Base-by-base conservation (phyloP, 2,113 vertebrate species). In the Mormyrus lacerda region DNA sequence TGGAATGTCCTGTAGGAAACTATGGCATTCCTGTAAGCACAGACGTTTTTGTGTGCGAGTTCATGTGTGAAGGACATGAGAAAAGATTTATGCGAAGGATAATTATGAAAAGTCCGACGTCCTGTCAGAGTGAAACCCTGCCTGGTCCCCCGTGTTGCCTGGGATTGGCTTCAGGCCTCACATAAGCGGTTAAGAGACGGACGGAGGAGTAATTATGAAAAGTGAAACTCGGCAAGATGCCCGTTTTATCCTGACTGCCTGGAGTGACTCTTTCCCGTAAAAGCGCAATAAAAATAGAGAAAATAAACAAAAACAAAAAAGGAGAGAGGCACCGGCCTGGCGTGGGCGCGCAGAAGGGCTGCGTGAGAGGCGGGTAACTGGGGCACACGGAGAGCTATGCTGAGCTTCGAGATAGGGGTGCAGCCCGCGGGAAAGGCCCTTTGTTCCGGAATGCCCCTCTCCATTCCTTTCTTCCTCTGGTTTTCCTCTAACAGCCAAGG, bases 391-490 rank as follows among this genome's bases (percentile, higher is more conserved):
- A 47, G 82, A 92, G 88, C 65, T 90, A 92, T 90, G 90, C 55
- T 17, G 17, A 39, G 42, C 82, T 69, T 39, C 90, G 90, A 89
- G 90, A 91, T 91, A 87, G 87, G 9, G 85, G 87, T 51, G 61
- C 55, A 83, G 35, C 44, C 47, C 21, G 69, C 73, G 55, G 88
- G 91, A 55, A 35, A 24, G 48, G 73, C 39, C 89, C 87, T 91
- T 91, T 91, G 91, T 91, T 89, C 35, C 73, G 83, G 53, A 89
- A 91, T 47, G 42, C 51, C 51, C 85, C 85, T 24, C 87, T 85
- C 31, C 65, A 47, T 55, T 73, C 69, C 76, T 89, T 84, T 48
- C 89, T 27, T 51, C 39, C 65, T 21, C 76, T 89, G 45, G 48
- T 88, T 53, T 50, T 55, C 69, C 58, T 88, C 89, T 85, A 82